These are phyloP conservation scores for Orientallactaga bullata DNA, from an alignment of 2,113 vertebrate genomes.

Conservation along the genomic window DNA sequence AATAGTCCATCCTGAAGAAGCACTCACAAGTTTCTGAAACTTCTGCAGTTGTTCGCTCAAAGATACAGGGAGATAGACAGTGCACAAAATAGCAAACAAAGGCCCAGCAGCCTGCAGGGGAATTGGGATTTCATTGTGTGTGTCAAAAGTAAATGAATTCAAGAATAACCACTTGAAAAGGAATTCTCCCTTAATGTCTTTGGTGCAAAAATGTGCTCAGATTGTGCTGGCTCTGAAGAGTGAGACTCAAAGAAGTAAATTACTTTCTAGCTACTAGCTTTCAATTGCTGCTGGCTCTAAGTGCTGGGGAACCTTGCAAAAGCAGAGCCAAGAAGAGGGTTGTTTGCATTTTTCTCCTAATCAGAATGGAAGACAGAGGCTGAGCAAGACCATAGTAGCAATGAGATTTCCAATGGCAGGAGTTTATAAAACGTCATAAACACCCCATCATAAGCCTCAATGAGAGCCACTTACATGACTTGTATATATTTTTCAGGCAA, in stretches of 20 bases:
- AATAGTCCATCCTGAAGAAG: slow-evolving; percentile 83
- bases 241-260: slow-evolving; percentile 68
- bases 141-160: slow-evolving; percentile 85
- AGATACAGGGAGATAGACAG: slow-evolving; percentile 67
- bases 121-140: slow-evolving; percentile 82
- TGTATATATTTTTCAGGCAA: slow-evolving; percentile 73
- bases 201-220: slow-evolving; percentile 79
- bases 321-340: background rate
- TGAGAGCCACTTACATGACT: slow-evolving; percentile 66
- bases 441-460: slow-evolving; percentile 56
- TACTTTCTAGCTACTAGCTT: slow-evolving; percentile 72
- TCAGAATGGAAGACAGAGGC: slow-evolving; percentile 49
- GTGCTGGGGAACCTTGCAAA: slow-evolving; percentile 47
- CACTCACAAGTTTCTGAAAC: slow-evolving; percentile 77
- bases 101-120: slow-evolving; percentile 53
- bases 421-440: slow-evolving; percentile 77
- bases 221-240: slow-evolving; percentile 74
- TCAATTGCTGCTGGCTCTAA: slow-evolving; percentile 64
- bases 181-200: slow-evolving; percentile 82
- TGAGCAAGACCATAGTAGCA: slow-evolving; percentile 26
- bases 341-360: slow-evolving; percentile 62
- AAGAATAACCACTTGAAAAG: slow-evolving; percentile 83
- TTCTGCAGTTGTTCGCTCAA: slow-evolving; percentile 69
- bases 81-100: slow-evolving; percentile 81
- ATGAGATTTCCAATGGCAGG: slow-evolving; percentile 42